Evolutionary conservation across 2,888 invertebrate species (phyloP).

Genomic region (Entomobrya multifasciata): DNA sequence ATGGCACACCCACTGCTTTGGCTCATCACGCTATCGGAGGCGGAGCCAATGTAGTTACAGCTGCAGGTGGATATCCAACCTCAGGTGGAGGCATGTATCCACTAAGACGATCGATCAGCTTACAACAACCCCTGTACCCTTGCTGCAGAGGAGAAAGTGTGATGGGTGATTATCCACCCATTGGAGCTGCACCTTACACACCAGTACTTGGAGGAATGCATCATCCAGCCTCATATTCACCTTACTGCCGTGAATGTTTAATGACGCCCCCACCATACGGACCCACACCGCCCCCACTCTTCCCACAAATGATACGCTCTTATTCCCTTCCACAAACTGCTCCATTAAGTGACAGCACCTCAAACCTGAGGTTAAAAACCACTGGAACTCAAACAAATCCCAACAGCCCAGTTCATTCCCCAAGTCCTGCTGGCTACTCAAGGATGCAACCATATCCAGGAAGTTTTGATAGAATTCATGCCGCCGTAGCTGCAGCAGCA

Average conservation of each 20-base stretch:
- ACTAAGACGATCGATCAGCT: slow-evolving; percentile 76
- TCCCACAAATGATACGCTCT: slow-evolving; percentile 75
- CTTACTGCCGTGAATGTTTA: slow-evolving; percentile 74
- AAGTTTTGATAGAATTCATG: slow-evolving; percentile 72
- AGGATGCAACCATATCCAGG: slow-evolving; percentile 66
- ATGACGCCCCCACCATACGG: slow-evolving; percentile 63
- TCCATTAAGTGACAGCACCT: slow-evolving; percentile 53
- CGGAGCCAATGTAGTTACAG: background rate
- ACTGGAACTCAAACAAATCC: slow-evolving; percentile 78
- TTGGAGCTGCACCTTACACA: slow-evolving; percentile 43
- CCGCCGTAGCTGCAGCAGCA: slow-evolving; percentile 52
- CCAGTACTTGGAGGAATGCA: slow-evolving; percentile 58
- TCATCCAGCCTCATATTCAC: slow-evolving; percentile 63
- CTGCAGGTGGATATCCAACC: slow-evolving; percentile 24
- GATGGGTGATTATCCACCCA: slow-evolving; percentile 26
- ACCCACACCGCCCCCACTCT: slow-evolving; percentile 67
- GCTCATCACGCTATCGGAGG: slow-evolving; percentile 26
- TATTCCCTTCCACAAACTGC: slow-evolving; percentile 77
- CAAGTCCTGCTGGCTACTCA: slow-evolving; percentile 50
- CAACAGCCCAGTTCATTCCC: slow-evolving; percentile 76
- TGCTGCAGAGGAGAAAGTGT: slow-evolving; percentile 68
- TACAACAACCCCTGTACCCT: slow-evolving; percentile 77
- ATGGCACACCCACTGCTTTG: slow-evolving; percentile 69
- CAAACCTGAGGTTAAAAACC: slow-evolving; percentile 66
- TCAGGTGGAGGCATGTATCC: slow-evolving; percentile 73